Evolutionary conservation across 1,140 invertebrate genomes (phyloP), one percentile per base, ranked within the genome.

Genomic region (Drosophila grimshawi): DNA sequence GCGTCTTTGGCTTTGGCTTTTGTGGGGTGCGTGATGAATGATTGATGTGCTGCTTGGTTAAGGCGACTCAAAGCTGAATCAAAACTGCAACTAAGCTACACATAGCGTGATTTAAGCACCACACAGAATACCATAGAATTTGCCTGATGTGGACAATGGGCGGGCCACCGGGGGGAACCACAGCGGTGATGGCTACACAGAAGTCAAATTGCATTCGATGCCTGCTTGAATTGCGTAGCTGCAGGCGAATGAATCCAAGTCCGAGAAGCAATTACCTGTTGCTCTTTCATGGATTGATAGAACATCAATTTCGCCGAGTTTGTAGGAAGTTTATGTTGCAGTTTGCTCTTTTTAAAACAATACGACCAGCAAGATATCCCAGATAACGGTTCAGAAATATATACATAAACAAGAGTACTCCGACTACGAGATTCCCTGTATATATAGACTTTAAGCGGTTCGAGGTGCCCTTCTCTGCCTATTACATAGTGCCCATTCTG

Each of bases 131-230:
- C 70, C 86, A 90, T 81, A 90, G 80, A 86, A 78, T 75, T 80
- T 74, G 53, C 62, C 43, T 19, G 32, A n/a, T 41, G 41, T 59
- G 48, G 65, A 27, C 55, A 63, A 59, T 43, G 56, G 46, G 39
- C n/a, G 10, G 10, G 7, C 19, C 19, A 19, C 37, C 7, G 41
- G 64, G 51, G 56, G 41, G 48, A 19, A 53, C 48, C 35, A 70
- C 59, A 52, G 41, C 29, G 29, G 49, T 64, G 71, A 82, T 66
- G 90, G 82, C 78, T 85, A 78, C 79, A 92, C 90, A 92, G 90
- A 92, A 92, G 90, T 86, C 82, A 88, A 92, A 92, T 92, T 88
- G 88, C 86, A 82, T n/a, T 80, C 73, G 83, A 77, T 79, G 80
- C 67, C 41, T 78, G 60, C 68, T 73, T 62, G 76, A 72, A 68